Percentiles rank a stretch among this genome's conserved stretches.
Evolutionary conservation across 2,113 vertebrate species (phyloP).

Genomic region (Gracilinanus agilis): DNA sequence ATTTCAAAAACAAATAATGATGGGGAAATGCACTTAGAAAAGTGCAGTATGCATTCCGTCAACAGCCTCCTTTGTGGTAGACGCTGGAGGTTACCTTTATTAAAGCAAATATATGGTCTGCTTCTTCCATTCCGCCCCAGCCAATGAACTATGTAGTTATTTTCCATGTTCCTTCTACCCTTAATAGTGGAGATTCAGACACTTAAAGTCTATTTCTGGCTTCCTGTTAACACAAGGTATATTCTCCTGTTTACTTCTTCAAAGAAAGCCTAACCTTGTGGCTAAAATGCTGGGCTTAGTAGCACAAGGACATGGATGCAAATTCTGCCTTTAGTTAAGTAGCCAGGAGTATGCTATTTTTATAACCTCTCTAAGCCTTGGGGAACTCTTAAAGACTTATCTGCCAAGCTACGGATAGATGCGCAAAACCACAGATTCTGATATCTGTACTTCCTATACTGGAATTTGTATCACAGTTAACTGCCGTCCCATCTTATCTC

Average conservation of each 20-base stretch:
- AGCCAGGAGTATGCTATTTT: no score
- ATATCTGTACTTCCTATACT: no score
- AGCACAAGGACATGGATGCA: not conserved
- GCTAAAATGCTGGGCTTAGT: not conserved
- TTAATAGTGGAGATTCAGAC: no score
- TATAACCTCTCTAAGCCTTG: not conserved
- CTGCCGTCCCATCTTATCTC: no score
- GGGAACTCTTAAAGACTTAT: not conserved
- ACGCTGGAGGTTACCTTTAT: constrained; percentile 33
- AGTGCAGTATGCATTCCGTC: constrained; percentile 30
- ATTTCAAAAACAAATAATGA: constrained; percentile 51
- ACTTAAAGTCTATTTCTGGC: not conserved
- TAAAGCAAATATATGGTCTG: not conserved
- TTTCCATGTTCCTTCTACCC: no score
- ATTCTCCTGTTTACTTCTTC: not conserved
- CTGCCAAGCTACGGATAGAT: no score
- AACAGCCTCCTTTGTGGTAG: constrained; percentile 34
- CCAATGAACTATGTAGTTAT: not conserved
- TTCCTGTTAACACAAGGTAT: not conserved
- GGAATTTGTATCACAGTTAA: no score
- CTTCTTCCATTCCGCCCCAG: not conserved
- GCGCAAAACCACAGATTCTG: no score
- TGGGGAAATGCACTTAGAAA: constrained; percentile 39
- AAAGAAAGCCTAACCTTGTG: not conserved
- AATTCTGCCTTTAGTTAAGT: not conserved